Base-by-base conservation (phyloP, 2,888 invertebrate species). In the Eupithecia subfuscata region DNA sequence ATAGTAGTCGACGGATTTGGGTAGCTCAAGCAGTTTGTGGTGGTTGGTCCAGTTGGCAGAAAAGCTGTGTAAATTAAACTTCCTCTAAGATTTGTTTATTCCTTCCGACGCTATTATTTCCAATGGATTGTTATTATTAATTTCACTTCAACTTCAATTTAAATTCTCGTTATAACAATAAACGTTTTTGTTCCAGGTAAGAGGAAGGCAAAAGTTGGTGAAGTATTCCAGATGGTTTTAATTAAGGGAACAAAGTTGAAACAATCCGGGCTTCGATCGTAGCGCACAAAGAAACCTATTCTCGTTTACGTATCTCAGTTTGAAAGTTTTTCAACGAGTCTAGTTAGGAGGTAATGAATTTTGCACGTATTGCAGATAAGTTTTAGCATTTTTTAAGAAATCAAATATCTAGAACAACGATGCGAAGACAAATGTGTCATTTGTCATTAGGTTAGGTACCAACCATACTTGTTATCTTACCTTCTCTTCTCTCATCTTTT, bases 181-280 rank as follows among this genome's bases (percentile, higher is more conserved):
- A 79, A 75, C 65, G 75, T 86, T 81, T 81, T 89, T 89, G 89
- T 91, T 90, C 30, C 92, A 92, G 92, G 92, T 92, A 92, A 92
- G 91, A 83, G 65, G 81, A 74, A 83, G 80, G 72, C 81, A 80
- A 82, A 80, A 83, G 84, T 84, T 84, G 60, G 81, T 80, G 78
- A 88, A 89, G 88, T 86, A 89, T 88, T 86, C 80, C 81, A 79
- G 81, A 79, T 81, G 79, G 79, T 82, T 87, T 89, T 90, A 89
- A 91, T 91, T 90, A 90, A 89, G 83, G 81, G 84, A 81, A 82
- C 82, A 80, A 84, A 87, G 81, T 85, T 85, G 80, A 82, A 89
- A 89, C 86, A 88, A 86, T 88, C 79, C 79, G 68, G 81, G 81
- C 83, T 85, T 84, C 85, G 85, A 86, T 85, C 85, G 78, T 60